These are phyloP conservation scores for Ciconia nigra DNA, from an alignment of 2,797 vertebrate genomes.

Conservation along the genomic window DNA sequence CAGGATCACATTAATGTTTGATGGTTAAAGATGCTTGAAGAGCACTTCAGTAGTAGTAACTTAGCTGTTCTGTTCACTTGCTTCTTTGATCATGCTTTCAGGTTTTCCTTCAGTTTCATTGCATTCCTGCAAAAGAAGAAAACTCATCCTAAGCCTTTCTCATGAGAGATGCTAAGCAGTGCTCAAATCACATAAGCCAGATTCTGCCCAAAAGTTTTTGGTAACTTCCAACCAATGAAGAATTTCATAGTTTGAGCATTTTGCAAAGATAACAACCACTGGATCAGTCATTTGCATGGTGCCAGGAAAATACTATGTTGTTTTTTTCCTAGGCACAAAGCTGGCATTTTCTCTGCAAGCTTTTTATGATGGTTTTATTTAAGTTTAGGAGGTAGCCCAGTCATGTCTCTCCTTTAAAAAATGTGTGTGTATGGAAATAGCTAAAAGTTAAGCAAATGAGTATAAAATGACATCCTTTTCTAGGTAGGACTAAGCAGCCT, in stretches of 20 bases:
- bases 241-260: slow-evolving; percentile 32
- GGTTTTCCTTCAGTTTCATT: neutral
- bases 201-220: neutral
- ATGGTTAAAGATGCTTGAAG: neutral
- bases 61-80: neutral
- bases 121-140: neutral
- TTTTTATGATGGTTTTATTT: slow-evolving; percentile 34
- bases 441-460: slow-evolving; percentile 9
- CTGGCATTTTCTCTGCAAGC: slow-evolving; percentile 18
- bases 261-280: slow-evolving; percentile 54
- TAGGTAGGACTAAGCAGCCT: neutral
- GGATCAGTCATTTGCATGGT: slow-evolving; percentile 3
- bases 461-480: neutral
- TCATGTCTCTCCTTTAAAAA: neutral
- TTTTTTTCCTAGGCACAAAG: slow-evolving; percentile 27
- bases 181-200: neutral
- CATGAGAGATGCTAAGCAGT: neutral
- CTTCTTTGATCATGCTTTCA: neutral
- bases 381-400: neutral
- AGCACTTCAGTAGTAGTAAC: neutral
- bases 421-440: neutral
- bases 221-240: neutral
- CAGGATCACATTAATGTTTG: neutral
- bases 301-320: slow-evolving; percentile 54
- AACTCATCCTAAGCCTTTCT: neutral